These are phyloP conservation scores for Hydroisotoma schaefferi DNA, from an alignment of 2,888 invertebrate genomes.

Conservation along the genomic window DNA sequence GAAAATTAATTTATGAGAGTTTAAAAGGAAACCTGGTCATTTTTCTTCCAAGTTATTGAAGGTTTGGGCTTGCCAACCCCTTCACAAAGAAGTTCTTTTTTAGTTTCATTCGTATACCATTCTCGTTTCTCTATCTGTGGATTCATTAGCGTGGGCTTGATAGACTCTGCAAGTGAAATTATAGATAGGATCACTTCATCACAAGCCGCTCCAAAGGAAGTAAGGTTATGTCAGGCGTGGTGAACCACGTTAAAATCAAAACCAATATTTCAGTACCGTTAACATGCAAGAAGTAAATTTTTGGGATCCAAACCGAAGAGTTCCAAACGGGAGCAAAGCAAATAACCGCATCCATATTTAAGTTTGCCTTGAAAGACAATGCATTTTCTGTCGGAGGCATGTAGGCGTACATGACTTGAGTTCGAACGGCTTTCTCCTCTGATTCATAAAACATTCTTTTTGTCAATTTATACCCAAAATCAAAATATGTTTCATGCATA, in stretches of 20 bases:
- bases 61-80: slow-evolving; percentile 28
- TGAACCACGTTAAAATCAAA: too few species aligned
- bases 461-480: too few species aligned
- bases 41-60: slow-evolving; percentile 25
- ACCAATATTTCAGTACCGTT: too few species aligned
- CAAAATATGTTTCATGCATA: too few species aligned
- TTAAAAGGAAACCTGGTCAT: slow-evolving; percentile 6
- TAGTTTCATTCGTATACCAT: slow-evolving; percentile 40
- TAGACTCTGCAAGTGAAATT: slow-evolving; percentile 25
- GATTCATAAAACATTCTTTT: too few species aligned
- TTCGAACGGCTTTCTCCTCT: too few species aligned
- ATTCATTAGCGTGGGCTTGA: not conserved
- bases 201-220: too few species aligned
- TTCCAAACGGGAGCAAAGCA: slow-evolving; percentile 45
- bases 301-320: slow-evolving; percentile 38
- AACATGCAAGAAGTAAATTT: slow-evolving; percentile 31
- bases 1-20: not conserved
- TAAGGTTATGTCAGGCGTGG: too few species aligned
- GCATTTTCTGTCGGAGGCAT: too few species aligned
- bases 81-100: slow-evolving; percentile 25
- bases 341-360: slow-evolving; percentile 28
- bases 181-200: too few species aligned
- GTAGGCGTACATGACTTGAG: too few species aligned
- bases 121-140: slow-evolving; percentile 4
- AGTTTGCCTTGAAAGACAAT: too few species aligned